These are phyloP conservation scores for Drosophila multiciliata DNA, from an alignment of 2,888 invertebrate genomes.

Conservation along the genomic window DNA sequence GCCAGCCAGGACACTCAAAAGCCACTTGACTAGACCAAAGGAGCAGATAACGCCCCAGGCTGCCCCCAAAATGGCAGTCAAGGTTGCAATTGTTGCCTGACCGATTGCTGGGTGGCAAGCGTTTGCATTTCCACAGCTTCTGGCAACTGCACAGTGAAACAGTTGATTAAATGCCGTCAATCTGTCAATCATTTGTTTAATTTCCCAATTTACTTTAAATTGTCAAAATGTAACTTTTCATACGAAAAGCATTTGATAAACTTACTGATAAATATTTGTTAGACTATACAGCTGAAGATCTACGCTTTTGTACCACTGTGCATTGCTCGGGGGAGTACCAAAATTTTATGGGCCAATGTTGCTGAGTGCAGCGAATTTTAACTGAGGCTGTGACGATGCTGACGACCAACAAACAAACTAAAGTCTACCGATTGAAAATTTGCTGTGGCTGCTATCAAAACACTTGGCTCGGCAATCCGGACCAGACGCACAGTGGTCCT, in stretches of 20 bases:
- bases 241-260: neutral
- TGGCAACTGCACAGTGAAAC: constrained; percentile 33
- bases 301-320: constrained; percentile 25
- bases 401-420: constrained; percentile 72
- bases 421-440: constrained; percentile 78
- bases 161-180: neutral
- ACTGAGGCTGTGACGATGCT: constrained; percentile 32
- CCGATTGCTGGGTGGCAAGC: constrained; percentile 20
- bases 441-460: constrained; percentile 77
- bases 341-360: constrained; percentile 57
- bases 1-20: constrained; percentile 54
- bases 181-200: neutral
- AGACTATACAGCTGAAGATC: neutral
- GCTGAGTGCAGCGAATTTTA: constrained; percentile 73
- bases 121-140: constrained; percentile 27
- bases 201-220: neutral
- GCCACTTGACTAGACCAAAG: constrained; percentile 66
- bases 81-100: constrained; percentile 72
- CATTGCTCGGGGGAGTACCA: neutral
- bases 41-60: constrained; percentile 31
- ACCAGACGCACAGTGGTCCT: constrained; percentile 44
- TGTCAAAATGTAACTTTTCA: neutral
- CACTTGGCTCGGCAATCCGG: constrained; percentile 52
- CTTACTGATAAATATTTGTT: neutral
- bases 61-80: constrained; percentile 60